Evolutionary conservation across 2,797 vertebrate genomes (phyloP), one percentile per base, ranked within the genome.

Genomic region (Aplochiton taeniatus): DNA sequence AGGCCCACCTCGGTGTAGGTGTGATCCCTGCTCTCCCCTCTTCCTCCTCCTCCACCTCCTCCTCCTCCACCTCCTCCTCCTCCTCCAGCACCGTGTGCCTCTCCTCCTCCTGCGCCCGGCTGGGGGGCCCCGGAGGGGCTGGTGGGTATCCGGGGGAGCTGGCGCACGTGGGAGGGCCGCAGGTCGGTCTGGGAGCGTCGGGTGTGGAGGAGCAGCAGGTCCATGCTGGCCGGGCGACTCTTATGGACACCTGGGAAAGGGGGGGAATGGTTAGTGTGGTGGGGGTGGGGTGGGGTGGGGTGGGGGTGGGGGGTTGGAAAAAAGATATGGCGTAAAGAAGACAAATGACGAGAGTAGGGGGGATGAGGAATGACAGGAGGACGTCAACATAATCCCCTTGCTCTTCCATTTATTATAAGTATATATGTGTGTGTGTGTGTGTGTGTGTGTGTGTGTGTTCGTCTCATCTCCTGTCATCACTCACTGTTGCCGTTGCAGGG

Each of bases 221-320:
- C 91, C 92, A 93, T 93, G 31, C 92, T 93, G 67, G 90, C 92
- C 8, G 92, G 91, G 6, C 91, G 91, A 72, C 86, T 91, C 75
- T 90, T 93, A 48, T 82, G 78, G 20, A 87, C 86, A 64, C 89
- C 92, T 93, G 76, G 31, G 45, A 47, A 43, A 9, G 46, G 19
- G 11, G 46, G 17, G 18, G n/a, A 67, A 14, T 1, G 51, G 31
- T 13, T 13, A n/a, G 54, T n/a, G 13, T 11, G 9, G 14, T 10
- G 17, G 14, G 11, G 75, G 17, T 51, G 50, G 43, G 18, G 61
- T 74, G 8, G 61, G 41, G 44, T 11, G 17, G 6, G 18, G 42
- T 41, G 47, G 45, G 63, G 42, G n/a, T 6, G 47, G 17, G 41
- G 12, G 11, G 20, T 11, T 4, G 9, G 47, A n/a, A 47, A 17